A percentile compares a stretch with the other conserved stretches of the same genome.
Conservation (phyloP, 2,113 vertebrate species). For the Sterna hirundo region DNA sequence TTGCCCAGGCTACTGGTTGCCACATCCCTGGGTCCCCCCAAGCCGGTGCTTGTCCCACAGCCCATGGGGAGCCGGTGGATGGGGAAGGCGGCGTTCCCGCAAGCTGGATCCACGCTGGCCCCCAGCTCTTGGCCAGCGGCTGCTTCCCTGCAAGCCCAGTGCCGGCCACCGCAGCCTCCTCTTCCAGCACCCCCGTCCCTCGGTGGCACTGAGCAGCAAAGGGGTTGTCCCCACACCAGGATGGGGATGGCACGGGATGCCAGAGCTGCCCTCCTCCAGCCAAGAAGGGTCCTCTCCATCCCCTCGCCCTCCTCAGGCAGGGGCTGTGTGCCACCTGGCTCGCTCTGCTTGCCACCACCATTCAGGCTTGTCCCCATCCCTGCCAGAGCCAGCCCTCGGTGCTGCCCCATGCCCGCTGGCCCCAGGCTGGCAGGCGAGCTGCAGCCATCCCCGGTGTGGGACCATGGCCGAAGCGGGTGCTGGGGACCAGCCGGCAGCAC, state of each 20-base stretch:
- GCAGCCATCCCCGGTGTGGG: rapidly evolving
- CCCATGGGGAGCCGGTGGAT: not conserved
- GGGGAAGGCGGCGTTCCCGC: not conserved
- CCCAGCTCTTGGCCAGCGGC: not conserved
- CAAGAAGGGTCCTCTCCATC: not conserved
- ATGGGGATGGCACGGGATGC: not conserved
- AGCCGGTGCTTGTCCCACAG: not conserved
- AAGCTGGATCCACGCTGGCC: not conserved
- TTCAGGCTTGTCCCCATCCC: rapidly evolving
- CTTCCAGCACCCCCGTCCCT: not conserved
- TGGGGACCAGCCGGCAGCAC: not conserved
- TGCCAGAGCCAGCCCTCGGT: not conserved
- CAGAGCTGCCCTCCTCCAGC: not conserved
- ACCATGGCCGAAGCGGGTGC: rapidly evolving
- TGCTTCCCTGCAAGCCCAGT: not conserved
- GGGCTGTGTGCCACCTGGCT: not conserved
- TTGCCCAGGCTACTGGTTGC: not conserved
- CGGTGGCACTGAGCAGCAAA: not conserved
- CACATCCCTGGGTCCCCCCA: not conserved
- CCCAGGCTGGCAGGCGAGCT: not conserved
- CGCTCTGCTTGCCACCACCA: not conserved
- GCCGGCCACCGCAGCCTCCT: not conserved
- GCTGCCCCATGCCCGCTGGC: rapidly evolving
- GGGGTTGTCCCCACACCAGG: not conserved
- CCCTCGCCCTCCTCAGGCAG: not conserved